Evolutionary conservation across 2,888 invertebrate species (phyloP).

Genomic region (Catocala sponsa): DNA sequence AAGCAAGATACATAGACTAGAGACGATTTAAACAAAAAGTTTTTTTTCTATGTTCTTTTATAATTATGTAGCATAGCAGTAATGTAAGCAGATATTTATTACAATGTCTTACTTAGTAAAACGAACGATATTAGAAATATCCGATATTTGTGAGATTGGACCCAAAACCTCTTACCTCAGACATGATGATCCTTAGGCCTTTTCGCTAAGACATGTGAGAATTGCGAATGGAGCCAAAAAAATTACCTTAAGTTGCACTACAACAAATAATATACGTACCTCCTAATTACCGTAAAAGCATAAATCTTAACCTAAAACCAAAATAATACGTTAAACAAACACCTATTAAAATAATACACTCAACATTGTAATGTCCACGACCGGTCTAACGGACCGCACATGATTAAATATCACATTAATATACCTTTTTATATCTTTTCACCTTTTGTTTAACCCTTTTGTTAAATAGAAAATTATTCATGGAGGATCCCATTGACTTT

Average conservation of each 20-base stretch:
- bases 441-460: conserved; percentile 83
- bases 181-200: too few species aligned
- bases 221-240: too few species aligned
- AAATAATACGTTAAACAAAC: conserved; percentile 52
- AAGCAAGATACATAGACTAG: too few species aligned
- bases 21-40: too few species aligned
- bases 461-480: conserved; percentile 74
- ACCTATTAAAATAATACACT: conserved; percentile 51
- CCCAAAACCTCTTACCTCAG: too few species aligned
- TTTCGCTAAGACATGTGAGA: too few species aligned
- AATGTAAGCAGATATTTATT: too few species aligned
- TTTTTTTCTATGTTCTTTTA: too few species aligned
- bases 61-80: too few species aligned
- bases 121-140: too few species aligned
- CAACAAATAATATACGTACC: conserved; percentile 41
- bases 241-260: background rate
- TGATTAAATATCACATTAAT: conserved; percentile 82
- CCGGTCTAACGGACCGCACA: conserved; percentile 79
- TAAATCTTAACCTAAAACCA: conserved; percentile 60
- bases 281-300: conserved; percentile 47
- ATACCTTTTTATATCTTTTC: conserved; percentile 72
- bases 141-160: too few species aligned
- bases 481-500: conserved; percentile 79
- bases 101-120: too few species aligned
- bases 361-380: conserved; percentile 54